Percentiles rank a stretch among this genome's conserved stretches.
These are phyloP conservation scores for Diuraphis noxia DNA, from an alignment of 1,140 invertebrate species.

Conservation along the genomic window DNA sequence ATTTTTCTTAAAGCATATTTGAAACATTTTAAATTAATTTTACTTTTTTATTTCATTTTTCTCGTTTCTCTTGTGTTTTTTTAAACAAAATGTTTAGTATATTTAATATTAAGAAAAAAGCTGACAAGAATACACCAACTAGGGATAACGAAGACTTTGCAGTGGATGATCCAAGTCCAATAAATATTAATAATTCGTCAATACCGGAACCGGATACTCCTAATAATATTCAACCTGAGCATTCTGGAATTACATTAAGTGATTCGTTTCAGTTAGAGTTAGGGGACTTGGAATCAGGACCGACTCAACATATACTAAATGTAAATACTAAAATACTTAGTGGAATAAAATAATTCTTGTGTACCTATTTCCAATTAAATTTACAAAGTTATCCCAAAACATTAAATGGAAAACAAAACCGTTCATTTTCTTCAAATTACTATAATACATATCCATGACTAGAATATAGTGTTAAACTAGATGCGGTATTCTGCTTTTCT, in stretches of 20 bases:
- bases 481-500: background rate
- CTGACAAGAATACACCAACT: background rate
- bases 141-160: background rate
- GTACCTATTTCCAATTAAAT: slow-evolving; percentile 2
- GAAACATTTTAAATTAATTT: background rate
- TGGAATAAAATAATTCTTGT: background rate
- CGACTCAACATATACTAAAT: background rate
- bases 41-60: background rate
- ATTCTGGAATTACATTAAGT: slow-evolving; percentile 1
- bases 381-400: slow-evolving; percentile 10
- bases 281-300: background rate
- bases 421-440: slow-evolving; percentile 22
- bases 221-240: background rate
- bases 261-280: slow-evolving; percentile 1
- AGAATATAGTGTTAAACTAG: slow-evolving; percentile 18
- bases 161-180: slow-evolving; percentile 17
- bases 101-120: slow-evolving; percentile 9
- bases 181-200: background rate
- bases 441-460: slow-evolving; percentile 8
- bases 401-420: slow-evolving; percentile 7
- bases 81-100: background rate
- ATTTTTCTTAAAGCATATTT: background rate
- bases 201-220: no score
- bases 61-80: background rate
- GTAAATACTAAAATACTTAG: slow-evolving; percentile 10